Evolutionary conservation across 2,888 invertebrate species (phyloP).

Genomic region (Scaptodrosophila latifasciaeformis): DNA sequence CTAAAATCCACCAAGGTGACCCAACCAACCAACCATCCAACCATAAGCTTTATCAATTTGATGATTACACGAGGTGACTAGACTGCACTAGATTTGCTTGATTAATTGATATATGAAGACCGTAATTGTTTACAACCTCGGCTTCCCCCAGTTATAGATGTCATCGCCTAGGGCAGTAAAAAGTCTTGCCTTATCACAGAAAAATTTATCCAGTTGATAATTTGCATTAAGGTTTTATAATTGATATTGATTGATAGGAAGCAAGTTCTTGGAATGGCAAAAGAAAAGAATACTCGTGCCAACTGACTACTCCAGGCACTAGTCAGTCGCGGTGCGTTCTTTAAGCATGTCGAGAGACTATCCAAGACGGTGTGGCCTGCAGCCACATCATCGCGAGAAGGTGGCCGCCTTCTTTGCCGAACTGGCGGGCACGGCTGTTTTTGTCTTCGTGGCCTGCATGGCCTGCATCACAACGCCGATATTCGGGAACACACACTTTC

Average conservation of each 20-base stretch:
- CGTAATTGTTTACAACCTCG: too few species aligned
- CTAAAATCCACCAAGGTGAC: too few species aligned
- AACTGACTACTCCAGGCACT: constrained; percentile 7
- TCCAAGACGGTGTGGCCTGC: constrained; percentile 30
- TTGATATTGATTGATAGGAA: constrained; percentile 59
- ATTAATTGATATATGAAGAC: constrained; percentile 29
- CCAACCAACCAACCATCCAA: background rate
- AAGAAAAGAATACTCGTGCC: background rate
- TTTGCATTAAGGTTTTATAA: constrained; percentile 64
- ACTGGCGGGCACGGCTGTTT: constrained; percentile 80
- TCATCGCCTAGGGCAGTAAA: too few species aligned
- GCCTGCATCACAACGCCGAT: constrained; percentile 75
- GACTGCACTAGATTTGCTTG: constrained; percentile 27
- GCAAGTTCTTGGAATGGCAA: too few species aligned
- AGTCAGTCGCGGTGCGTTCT: constrained; percentile 6
- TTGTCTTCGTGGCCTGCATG: constrained; percentile 86
- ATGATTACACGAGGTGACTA: constrained; percentile 22
- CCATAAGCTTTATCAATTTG: background rate
- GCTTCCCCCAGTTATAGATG: too few species aligned
- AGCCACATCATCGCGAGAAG: constrained; percentile 21
- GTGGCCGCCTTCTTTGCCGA: constrained; percentile 77
- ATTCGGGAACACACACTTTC: constrained; percentile 66
- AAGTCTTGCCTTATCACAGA: too few species aligned
- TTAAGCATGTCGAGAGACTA: constrained; percentile 46
- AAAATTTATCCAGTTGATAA: constrained; percentile 44